Percentiles rank a stretch among this genome's conserved stretches.
These are phyloP conservation scores for Oscheius myriophilus DNA, from an alignment of 2,888 invertebrate genomes.

Conservation along the genomic window DNA sequence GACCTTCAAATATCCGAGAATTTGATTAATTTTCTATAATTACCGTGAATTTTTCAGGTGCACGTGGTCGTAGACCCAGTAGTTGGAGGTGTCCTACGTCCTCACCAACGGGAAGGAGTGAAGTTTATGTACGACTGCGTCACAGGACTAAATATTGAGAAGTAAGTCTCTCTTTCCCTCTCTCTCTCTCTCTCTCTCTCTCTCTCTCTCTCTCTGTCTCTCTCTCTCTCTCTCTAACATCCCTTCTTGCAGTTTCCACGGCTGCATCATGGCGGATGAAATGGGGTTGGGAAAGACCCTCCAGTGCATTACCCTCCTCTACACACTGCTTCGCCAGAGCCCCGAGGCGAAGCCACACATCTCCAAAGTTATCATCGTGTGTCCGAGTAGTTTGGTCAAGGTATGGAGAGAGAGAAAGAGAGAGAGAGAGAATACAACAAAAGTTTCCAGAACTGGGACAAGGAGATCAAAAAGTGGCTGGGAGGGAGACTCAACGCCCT, in stretches of 20 bases:
- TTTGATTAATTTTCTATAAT: neutral
- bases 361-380: slow-evolving; percentile 88
- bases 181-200: neutral
- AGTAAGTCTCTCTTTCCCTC: slow-evolving; percentile 7
- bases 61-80: slow-evolving; percentile 97
- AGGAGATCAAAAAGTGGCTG: slow-evolving; percentile 97
- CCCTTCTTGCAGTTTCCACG: slow-evolving; percentile 72
- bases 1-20: too few species aligned
- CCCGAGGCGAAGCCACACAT: slow-evolving; percentile 89
- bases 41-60: slow-evolving; percentile 75
- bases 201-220: neutral
- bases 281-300: slow-evolving; percentile 92
- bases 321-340: slow-evolving; percentile 79
- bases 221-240: neutral
- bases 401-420: too few species aligned
- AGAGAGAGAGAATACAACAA: too few species aligned
- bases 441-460: slow-evolving; percentile 86
- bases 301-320: slow-evolving; percentile 90
- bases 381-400: slow-evolving; percentile 95
- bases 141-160: slow-evolving; percentile 83
- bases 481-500: slow-evolving; percentile 82
- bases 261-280: slow-evolving; percentile 99
- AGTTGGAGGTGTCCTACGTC: slow-evolving; percentile 87
- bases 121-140: slow-evolving; percentile 99
- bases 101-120: slow-evolving; percentile 98